Percentiles rank a stretch among this genome's conserved stretches.
phyloP scores from a whole-genome alignment of 2,888 invertebrate species.

The Zele albiditarsus region DNA sequence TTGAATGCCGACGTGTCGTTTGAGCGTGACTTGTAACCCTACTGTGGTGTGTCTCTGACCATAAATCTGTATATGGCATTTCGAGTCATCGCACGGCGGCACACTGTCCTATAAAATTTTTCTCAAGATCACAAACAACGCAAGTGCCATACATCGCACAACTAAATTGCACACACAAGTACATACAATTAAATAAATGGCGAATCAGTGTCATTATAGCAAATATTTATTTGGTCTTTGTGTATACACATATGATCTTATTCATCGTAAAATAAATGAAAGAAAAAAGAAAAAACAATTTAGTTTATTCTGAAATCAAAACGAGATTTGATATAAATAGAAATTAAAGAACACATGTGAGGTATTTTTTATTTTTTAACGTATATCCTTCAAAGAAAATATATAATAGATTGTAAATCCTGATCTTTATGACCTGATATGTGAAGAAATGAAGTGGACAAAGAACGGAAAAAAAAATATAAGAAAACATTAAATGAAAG shows the following conservation, averaged over 20 bases:
- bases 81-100: conserved; percentile 53
- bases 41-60: conserved; percentile 34
- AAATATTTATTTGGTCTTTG: conserved; percentile 1
- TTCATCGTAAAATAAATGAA: neutral
- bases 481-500: neutral
- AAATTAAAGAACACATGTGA: too few species aligned
- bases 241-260: neutral
- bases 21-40: conserved; percentile 43
- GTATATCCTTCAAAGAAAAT: conserved; percentile 22
- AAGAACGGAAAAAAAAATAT: conserved; percentile 31
- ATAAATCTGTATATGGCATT: conserved; percentile 54
- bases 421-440: conserved; percentile 55
- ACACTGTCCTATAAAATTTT: conserved; percentile 53
- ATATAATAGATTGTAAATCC: conserved; percentile 46
- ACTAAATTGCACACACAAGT: conserved; percentile 3
- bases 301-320: neutral
- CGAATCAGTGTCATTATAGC: neutral
- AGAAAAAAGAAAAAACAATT: neutral
- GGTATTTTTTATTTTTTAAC: neutral
- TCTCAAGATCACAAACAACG: conserved; percentile 29
- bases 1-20: conserved; percentile 24
- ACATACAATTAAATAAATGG: neutral
- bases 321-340: too few species aligned
- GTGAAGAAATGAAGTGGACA: conserved; percentile 8
- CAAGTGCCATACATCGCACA: neutral